A percentile compares a stretch with the other conserved stretches of the same genome.
Conservation (phyloP, 2,888 invertebrate genomes). For the Ctenicera cuprea region DNA sequence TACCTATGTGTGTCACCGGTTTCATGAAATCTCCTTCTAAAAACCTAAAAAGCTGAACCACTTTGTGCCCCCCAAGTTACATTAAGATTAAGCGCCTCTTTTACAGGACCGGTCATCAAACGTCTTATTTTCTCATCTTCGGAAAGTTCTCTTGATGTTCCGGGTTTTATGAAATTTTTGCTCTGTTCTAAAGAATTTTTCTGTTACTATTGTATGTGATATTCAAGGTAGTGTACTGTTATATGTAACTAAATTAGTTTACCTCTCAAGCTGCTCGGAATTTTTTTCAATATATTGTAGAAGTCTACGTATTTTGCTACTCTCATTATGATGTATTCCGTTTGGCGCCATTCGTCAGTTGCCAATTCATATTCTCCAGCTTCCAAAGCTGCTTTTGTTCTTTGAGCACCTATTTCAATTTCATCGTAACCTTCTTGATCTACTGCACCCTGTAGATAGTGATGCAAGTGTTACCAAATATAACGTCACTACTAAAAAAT, state of each 20-base stretch:
- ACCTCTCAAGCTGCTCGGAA: background rate
- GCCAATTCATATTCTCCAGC: slow-evolving; percentile 61
- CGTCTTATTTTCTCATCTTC: slow-evolving; percentile 68
- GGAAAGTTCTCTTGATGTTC: slow-evolving; percentile 49
- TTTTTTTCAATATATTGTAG: slow-evolving; percentile 84
- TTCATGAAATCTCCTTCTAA: slow-evolving; percentile 88
- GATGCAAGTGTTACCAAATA: too few species aligned
- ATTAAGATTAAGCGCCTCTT: slow-evolving; percentile 79
- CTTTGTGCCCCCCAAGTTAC: slow-evolving; percentile 82
- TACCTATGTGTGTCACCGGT: slow-evolving; percentile 78
- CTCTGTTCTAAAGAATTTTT: background rate
- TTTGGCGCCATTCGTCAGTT: slow-evolving; percentile 75
- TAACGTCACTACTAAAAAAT: background rate
- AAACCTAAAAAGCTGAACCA: slow-evolving; percentile 75
- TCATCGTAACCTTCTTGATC: slow-evolving; percentile 79
- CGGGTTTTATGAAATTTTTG: slow-evolving; percentile 13
- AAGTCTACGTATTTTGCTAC: slow-evolving; percentile 84
- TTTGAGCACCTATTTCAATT: slow-evolving; percentile 77
- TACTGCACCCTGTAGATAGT: slow-evolving; percentile 76
- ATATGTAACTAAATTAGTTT: too few species aligned
- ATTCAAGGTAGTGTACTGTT: too few species aligned
- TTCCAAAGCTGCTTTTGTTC: slow-evolving; percentile 77
- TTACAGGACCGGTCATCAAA: slow-evolving; percentile 85
- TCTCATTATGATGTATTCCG: slow-evolving; percentile 78
- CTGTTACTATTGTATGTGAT: too few species aligned